phyloP scores from a whole-genome alignment of 1,140 invertebrate species.

The Rhopalosiphum maidis region DNA sequence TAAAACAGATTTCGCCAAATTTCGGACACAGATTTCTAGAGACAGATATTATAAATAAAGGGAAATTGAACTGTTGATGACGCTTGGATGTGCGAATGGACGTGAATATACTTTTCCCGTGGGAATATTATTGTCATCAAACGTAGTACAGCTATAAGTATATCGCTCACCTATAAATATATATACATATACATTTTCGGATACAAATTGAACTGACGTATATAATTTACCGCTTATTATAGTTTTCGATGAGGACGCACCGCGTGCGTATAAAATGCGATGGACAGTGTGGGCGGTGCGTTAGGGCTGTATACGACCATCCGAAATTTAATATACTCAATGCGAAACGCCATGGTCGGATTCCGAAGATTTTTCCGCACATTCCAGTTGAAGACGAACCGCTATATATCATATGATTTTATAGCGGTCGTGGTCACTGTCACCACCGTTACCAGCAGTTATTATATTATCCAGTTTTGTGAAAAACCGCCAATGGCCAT shows the following conservation, averaged over 20 bases:
- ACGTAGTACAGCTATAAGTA: not conserved
- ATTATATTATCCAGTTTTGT: conserved; percentile 17
- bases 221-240: not conserved
- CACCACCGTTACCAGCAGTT: not conserved
- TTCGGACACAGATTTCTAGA: not conserved
- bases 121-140: not conserved
- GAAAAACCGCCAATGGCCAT: not conserved
- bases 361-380: not conserved
- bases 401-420: conserved; percentile 11
- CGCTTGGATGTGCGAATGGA: not conserved
- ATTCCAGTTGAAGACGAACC: not conserved
- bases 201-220: conserved; percentile 10
- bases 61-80: not conserved
- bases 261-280: not conserved
- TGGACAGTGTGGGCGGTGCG: not conserved
- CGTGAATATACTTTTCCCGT: not conserved
- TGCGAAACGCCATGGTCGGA: not conserved
- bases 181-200: not conserved
- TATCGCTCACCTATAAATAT: not conserved
- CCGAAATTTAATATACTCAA: conserved; percentile 13
- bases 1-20: not conserved
- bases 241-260: not conserved
- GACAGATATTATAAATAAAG: not conserved
- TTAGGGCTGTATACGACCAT: not conserved
- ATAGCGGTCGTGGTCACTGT: not conserved